Evolutionary conservation across 2,888 invertebrate species (phyloP).

Genomic region (Archips crataeganus): DNA sequence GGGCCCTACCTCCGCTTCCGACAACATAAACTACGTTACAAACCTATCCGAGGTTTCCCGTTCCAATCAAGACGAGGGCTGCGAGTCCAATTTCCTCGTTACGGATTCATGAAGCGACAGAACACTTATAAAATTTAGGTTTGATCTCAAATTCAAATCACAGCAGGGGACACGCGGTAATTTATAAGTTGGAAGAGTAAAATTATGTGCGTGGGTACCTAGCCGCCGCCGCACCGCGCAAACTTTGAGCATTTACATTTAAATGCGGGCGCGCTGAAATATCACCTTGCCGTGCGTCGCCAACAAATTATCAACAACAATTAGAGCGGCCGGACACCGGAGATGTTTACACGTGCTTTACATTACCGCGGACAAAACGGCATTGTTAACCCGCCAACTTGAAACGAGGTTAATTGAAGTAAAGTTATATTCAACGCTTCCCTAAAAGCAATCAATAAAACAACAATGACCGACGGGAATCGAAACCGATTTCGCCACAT

Average conservation of each 20-base stretch:
- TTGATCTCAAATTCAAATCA: conserved; percentile 68
- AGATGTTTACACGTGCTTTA: conserved; percentile 52
- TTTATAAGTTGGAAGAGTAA: conserved; percentile 73
- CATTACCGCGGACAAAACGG: conserved; percentile 46
- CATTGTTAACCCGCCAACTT: conserved; percentile 34
- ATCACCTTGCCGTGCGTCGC: conserved; percentile 69
- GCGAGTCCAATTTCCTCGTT: conserved; percentile 48
- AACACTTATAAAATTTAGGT: conserved; percentile 66
- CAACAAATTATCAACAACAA: conserved; percentile 79
- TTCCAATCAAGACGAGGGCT: conserved; percentile 41
- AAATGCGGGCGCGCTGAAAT: conserved; percentile 75
- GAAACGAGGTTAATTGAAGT: conserved; percentile 24
- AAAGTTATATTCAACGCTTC: conserved; percentile 3
- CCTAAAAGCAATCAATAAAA: conserved; percentile 2
- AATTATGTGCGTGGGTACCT: conserved; percentile 73
- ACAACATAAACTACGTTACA: conserved; percentile 54
- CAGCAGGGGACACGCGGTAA: conserved; percentile 59
- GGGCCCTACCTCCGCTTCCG: conserved; percentile 72
- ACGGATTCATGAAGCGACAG: conserved; percentile 52
- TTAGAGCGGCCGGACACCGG: conserved; percentile 61
- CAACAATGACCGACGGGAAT: neutral
- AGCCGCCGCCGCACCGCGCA: conserved; percentile 62
- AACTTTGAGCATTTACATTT: conserved; percentile 80
- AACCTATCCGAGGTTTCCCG: conserved; percentile 45
- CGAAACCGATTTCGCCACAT: neutral